These are phyloP conservation scores for Mellilla xanthometata DNA, from an alignment of 2,888 invertebrate species.

Conservation along the genomic window DNA sequence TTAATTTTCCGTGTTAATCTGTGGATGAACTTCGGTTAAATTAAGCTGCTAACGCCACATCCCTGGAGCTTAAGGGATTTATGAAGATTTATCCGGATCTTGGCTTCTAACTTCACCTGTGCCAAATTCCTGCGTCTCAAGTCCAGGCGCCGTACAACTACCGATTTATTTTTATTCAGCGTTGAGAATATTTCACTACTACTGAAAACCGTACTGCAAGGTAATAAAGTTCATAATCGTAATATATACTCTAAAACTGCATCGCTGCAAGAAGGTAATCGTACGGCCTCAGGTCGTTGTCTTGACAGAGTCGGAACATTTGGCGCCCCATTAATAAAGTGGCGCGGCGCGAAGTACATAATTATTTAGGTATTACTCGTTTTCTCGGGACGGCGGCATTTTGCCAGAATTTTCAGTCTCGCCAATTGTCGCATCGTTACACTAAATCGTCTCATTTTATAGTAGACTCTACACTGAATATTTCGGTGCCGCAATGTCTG, in stretches of 20 bases:
- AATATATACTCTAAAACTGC: neutral
- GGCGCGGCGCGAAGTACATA: slow-evolving; percentile 2
- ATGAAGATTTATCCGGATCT: neutral
- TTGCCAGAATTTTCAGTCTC: slow-evolving; percentile 7
- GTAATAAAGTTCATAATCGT: too few relatives aligned
- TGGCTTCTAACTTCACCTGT: slow-evolving; percentile 3
- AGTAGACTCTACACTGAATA: neutral
- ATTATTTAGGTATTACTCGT: slow-evolving; percentile 8
- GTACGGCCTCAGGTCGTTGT: slow-evolving; percentile 7
- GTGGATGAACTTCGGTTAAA: too few relatives aligned
- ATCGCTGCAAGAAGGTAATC: slow-evolving; percentile 1
- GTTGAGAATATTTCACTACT: too few relatives aligned
- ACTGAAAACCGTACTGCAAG: too few relatives aligned
- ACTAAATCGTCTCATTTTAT: neutral
- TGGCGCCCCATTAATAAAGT: slow-evolving; percentile 15
- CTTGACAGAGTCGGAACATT: slow-evolving; percentile 10
- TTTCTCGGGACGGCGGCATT: slow-evolving; percentile 1
- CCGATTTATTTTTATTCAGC: too few relatives aligned
- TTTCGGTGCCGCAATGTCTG: slow-evolving; percentile 16
- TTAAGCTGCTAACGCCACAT: too few relatives aligned
- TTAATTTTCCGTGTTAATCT: too few relatives aligned
- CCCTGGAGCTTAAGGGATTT: too few relatives aligned
- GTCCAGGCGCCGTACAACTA: neutral
- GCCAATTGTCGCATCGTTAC: slow-evolving; percentile 6
- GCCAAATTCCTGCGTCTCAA: slow-evolving; percentile 1